These are phyloP conservation scores for Stegodyphus mimosarum DNA, from an alignment of 1,140 invertebrate species.

Conservation along the genomic window DNA sequence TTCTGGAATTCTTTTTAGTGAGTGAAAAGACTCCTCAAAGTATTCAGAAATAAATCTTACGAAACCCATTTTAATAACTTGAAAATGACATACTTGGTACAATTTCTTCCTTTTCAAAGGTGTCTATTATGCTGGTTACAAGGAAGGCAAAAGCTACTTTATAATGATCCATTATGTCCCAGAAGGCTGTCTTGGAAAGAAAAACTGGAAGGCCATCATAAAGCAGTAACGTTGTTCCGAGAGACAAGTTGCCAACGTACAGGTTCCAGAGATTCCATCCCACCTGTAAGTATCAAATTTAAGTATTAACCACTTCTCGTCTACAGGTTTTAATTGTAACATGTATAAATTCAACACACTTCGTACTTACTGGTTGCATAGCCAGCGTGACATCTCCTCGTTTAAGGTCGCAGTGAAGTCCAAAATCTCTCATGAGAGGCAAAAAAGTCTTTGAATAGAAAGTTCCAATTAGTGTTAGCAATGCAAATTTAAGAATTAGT, in stretches of 20 bases:
- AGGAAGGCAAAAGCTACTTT: constrained; percentile 47
- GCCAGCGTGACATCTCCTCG: constrained; percentile 19
- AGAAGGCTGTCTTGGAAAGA: constrained; percentile 70
- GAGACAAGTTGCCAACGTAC: constrained; percentile 68
- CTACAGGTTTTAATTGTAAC: too few species aligned
- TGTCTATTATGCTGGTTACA: constrained; percentile 50
- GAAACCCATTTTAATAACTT: neutral
- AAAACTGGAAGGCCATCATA: constrained; percentile 75
- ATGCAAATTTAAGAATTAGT: neutral
- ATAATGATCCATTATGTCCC: constrained; percentile 71
- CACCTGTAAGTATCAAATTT: constrained; percentile 65
- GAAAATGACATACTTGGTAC: constrained; percentile 20
- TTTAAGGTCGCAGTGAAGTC: constrained; percentile 31
- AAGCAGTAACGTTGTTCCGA: constrained; percentile 72
- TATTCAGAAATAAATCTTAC: too few species aligned
- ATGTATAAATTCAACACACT: neutral
- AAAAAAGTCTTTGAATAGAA: constrained; percentile 39
- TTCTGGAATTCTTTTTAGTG: too few species aligned
- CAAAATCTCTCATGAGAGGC: constrained; percentile 38
- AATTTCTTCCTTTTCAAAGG: constrained; percentile 45
- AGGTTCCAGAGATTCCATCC: constrained; percentile 80
- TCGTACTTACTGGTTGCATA: constrained; percentile 49
- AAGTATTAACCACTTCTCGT: neutral
- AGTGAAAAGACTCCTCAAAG: too few species aligned
- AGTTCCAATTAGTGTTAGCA: neutral